phyloP scores from a whole-genome alignment of 2,888 invertebrate species.

The Boloria selene region DNA sequence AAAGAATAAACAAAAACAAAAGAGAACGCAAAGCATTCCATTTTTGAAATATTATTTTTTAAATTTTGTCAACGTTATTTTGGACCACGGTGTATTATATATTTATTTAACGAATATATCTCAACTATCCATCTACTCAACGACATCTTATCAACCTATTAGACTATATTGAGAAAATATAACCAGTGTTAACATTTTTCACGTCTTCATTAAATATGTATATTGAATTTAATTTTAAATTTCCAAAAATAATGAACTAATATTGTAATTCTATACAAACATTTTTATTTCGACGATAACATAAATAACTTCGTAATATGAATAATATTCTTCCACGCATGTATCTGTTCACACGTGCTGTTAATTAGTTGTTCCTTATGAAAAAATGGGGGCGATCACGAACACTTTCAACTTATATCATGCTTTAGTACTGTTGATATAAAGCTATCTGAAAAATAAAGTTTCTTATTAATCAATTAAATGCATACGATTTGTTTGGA shows the following conservation, averaged over 20 bases:
- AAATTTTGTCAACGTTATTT: too few relatives aligned
- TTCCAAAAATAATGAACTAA: not conserved
- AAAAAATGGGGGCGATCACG: slow-evolving; percentile 50
- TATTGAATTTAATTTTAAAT: slow-evolving; percentile 15
- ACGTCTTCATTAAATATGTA: not conserved
- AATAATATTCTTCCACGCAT: slow-evolving; percentile 56
- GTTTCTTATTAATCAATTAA: too few relatives aligned
- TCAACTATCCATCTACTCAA: too few relatives aligned
- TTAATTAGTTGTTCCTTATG: slow-evolving; percentile 62
- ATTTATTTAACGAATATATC: too few relatives aligned
- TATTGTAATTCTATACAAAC: not conserved
- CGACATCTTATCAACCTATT: too few relatives aligned
- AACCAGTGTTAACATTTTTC: not conserved
- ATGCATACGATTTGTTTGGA: too few relatives aligned
- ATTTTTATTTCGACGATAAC: slow-evolving; percentile 30
- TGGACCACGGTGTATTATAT: too few relatives aligned
- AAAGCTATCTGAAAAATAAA: too few relatives aligned
- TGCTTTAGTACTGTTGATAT: too few relatives aligned
- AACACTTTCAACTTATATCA: slow-evolving; percentile 38
- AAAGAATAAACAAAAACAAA: too few relatives aligned
- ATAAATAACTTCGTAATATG: slow-evolving; percentile 45
- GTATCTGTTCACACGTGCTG: slow-evolving; percentile 65
- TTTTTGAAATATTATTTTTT: too few relatives aligned
- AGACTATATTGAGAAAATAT: not conserved
- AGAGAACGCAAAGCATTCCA: too few relatives aligned